Evolutionary conservation across 2,797 vertebrate species (phyloP), one percentile per base, ranked within the genome.

Genomic region (Schizopygopsis pylzovi): DNA sequence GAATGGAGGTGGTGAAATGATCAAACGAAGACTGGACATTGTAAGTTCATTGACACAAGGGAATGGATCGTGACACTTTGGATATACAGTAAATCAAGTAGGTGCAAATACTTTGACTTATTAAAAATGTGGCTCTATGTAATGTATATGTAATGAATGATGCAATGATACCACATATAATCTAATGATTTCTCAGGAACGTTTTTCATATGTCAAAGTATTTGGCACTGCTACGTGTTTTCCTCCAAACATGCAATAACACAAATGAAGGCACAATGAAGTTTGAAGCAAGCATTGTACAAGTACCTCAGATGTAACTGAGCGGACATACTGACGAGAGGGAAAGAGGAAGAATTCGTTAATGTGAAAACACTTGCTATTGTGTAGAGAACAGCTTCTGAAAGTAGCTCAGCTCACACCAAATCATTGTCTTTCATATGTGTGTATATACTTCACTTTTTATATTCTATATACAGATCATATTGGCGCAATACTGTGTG

Each of bases 281-380:
- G 61, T 87, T 86, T 83, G 76, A 94, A 94, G 93, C 93, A 97
- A 95, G 95, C 94, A 95, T 92, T 91, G 82, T 90, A 95, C 94
- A 95, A 96, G 94, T 98, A 98, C 97, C 97, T 99, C 97, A 79
- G 96, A 96, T 96, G 97, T 99, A 95, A 98, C 97, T 96, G 97
- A 97, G 96, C 92, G 97, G 96, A 96, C 96, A 91, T 97, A 98
- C 98, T 99, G 96, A 96, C 87, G 88, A 92, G 92, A 92, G 91
- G 95, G 94, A 95, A 96, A 96, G 96, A 96, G 96, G 91, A 94
- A 96, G 94, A 93, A 95, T 96, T 97, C 96, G 94, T 96, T 94
- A 95, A 90, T 87, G 91, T 92, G 89, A 15, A 89, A 89, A 93
- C 84, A 90, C 90, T 91, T 91, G 91, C 87, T 90, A 83, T 70